Evolutionary conservation across 2,113 vertebrate species (phyloP), one percentile per base, ranked within the genome.

Genomic region (Dermatemys mawii): DNA sequence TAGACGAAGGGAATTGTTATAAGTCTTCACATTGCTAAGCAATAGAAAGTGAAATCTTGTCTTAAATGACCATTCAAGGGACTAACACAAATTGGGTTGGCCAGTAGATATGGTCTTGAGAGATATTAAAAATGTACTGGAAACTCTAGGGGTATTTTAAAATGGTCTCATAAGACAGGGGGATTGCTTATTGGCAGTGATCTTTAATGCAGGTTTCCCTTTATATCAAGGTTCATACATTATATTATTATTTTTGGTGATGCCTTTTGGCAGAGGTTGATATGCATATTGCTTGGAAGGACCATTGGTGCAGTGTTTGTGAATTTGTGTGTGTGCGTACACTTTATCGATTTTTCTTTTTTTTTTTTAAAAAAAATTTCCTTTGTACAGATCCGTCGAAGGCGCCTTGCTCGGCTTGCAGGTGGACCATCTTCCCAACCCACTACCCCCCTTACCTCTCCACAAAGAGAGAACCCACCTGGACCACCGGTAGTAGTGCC

Each of bases 361-460:
- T n/a, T n/a, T n/a, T n/a, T n/a, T n/a, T n/a, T n/a, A n/a, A n/a
- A n/a, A n/a, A n/a, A n/a, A n/a, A 0, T 63, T 63, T 78, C 32
- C 11, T 29, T 9, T 50, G 93, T 75, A 38, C 92, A 99, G 99
- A 99, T 99, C 93, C 99, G 99, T 75, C 98, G 99, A 96, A 98
- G 99, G 97, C 98, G 99, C 97, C 98, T 99, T 86, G 99, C 99
- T 32, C 98, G 99, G 95, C 97, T 99, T 89, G 99, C 99, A 7
- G 99, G 99, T 27, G 99, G 99, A 88, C 99, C 98, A 81, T 99
- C 99, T 3, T 99, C 99, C 19, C 99, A 99, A 96, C 99, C 99
- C 29, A 98, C 96, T 50, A 99, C 99, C 2, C 99, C 99, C 0
- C 98, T 99, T 83, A 99, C 99, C 0, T 99, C 99, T 83, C 99